A percentile compares a stretch with the other conserved stretches of the same genome.
These are phyloP conservation scores for Polymixis flavicincta DNA, from an alignment of 2,888 invertebrate species.

Conservation along the genomic window DNA sequence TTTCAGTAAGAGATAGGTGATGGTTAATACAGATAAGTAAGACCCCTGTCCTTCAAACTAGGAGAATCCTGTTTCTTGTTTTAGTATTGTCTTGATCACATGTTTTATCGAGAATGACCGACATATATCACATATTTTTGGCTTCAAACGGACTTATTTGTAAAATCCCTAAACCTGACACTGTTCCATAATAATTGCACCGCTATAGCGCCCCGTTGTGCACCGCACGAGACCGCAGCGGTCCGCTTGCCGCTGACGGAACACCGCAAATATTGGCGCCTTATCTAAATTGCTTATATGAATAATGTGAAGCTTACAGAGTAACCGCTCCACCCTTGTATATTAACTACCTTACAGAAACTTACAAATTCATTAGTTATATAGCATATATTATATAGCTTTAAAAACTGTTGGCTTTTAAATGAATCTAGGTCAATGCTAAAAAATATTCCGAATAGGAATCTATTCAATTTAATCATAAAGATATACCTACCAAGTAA, in stretches of 20 bases:
- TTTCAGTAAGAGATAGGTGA: no score
- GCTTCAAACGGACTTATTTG: not conserved
- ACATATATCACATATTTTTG: not conserved
- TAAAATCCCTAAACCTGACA: not conserved
- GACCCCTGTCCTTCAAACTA: no score
- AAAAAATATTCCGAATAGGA: not conserved
- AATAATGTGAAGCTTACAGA: conserved; percentile 54
- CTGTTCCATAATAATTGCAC: not conserved
- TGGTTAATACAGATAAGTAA: no score
- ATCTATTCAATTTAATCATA: not conserved
- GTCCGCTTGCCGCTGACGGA: conserved; percentile 23
- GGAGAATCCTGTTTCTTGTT: no score
- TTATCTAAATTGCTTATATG: conserved; percentile 67
- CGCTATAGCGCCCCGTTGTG: not conserved
- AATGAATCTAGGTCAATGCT: not conserved
- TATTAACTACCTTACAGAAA: conserved; percentile 25
- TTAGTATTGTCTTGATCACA: not conserved
- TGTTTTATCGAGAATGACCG: not conserved
- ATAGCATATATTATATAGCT: not conserved
- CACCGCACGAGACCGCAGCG: not conserved
- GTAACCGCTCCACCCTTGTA: conserved; percentile 31
- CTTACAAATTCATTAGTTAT: conserved; percentile 34
- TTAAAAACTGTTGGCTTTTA: not conserved
- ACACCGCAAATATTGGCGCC: conserved; percentile 62
- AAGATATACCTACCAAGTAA: not conserved